phyloP scores from a whole-genome alignment of 2,888 invertebrate genomes.

The Oscheius myriophilus region DNA sequence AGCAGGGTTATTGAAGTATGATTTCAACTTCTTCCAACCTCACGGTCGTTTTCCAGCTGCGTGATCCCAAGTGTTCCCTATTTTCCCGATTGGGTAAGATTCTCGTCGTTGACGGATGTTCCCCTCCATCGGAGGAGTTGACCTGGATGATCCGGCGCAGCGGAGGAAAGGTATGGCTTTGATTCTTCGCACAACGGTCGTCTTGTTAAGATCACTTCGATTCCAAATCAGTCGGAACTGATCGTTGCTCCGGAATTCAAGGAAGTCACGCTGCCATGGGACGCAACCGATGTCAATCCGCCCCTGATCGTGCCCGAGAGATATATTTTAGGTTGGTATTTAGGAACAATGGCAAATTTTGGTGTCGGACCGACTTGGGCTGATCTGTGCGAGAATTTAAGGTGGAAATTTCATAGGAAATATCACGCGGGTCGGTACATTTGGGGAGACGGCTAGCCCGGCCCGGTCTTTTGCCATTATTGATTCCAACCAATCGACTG shows the following conservation, averaged over 20 bases:
- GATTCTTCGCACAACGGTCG: neutral
- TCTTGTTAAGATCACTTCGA: constrained; percentile 1
- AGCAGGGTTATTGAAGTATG: constrained; percentile 17
- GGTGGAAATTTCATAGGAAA: too few species aligned
- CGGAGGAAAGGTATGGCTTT: constrained; percentile 35
- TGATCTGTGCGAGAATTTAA: too few species aligned
- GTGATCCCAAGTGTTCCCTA: neutral
- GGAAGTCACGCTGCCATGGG: constrained; percentile 14
- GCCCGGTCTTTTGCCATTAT: too few species aligned
- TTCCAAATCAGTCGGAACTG: constrained; percentile 3
- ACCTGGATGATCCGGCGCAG: constrained; percentile 38
- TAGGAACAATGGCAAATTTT: too few species aligned
- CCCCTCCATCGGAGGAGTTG: constrained; percentile 32
- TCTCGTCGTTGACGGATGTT: constrained; percentile 34
- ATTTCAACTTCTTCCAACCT: neutral
- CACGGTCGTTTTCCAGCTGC: constrained; percentile 14
- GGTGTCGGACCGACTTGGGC: too few species aligned
- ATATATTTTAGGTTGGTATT: constrained; percentile 20
- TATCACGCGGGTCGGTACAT: too few species aligned
- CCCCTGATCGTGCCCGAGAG: constrained; percentile 14
- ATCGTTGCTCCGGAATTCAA: constrained; percentile 6
- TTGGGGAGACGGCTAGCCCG: too few species aligned
- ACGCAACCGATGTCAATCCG: neutral
- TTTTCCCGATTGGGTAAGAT: constrained; percentile 20
- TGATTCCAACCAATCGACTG: too few species aligned